Evolutionary conservation across 2,113 vertebrate genomes (phyloP).

Genomic region (Trogon melanurus): DNA sequence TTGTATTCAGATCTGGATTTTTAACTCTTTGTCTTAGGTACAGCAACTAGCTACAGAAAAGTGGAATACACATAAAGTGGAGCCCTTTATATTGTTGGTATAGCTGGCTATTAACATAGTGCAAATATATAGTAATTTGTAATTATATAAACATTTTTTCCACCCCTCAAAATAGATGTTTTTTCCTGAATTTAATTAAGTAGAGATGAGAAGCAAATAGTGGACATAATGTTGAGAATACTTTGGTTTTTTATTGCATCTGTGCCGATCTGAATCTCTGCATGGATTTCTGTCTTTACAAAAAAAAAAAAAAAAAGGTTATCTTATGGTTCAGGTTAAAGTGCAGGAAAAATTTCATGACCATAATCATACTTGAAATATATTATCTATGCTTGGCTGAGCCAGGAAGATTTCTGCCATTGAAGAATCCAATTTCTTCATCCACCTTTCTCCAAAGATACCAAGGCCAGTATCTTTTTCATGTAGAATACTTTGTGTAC

Average conservation of each 20-base stretch:
- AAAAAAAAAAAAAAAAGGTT: background rate
- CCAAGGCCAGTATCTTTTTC: conserved; percentile 19
- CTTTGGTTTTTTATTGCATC: background rate
- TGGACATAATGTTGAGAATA: background rate
- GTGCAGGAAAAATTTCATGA: conserved; percentile 7
- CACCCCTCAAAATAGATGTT: background rate
- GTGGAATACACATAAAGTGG: fast-evolving
- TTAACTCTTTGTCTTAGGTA: background rate
- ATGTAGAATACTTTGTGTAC: background rate
- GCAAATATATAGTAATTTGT: background rate
- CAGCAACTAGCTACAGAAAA: background rate
- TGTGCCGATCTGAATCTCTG: background rate
- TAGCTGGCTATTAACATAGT: background rate
- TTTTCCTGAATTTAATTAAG: background rate
- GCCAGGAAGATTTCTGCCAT: background rate
- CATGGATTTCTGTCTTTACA: too few relatives aligned
- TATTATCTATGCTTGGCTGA: background rate
- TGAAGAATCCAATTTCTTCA: conserved; percentile 32
- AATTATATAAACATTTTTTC: background rate
- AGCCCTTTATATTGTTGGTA: background rate
- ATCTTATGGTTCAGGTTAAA: conserved; percentile 5
- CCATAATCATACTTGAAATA: background rate
- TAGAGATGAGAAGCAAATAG: background rate
- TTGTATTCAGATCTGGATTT: background rate
- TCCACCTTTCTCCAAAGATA: background rate